A percentile compares a stretch with the other conserved stretches of the same genome.
phyloP scores from a whole-genome alignment of 2,113 vertebrate species.

The Neotoma lepida region DNA sequence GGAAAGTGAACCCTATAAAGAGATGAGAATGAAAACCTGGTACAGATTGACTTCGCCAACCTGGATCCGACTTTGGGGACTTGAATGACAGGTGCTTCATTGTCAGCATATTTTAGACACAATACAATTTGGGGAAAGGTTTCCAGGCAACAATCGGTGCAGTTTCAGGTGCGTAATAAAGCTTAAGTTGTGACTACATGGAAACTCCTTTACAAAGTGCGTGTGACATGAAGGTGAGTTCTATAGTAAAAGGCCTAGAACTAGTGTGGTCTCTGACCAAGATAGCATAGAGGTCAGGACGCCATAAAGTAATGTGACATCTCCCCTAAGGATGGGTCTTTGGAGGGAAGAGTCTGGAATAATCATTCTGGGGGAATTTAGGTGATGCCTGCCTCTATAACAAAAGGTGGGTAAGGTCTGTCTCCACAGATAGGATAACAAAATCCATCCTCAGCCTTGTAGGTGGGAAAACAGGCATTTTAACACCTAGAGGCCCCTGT shows the following conservation, averaged over 20 bases:
- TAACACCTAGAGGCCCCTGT: neutral
- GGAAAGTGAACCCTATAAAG: neutral
- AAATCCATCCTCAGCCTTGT: neutral
- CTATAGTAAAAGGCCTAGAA: too few species aligned
- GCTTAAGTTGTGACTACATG: too few species aligned
- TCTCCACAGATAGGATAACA: neutral
- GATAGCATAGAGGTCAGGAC: neutral
- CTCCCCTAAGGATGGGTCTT: neutral
- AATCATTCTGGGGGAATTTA: too few species aligned
- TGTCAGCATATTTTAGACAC: neutral
- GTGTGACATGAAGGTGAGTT: neutral
- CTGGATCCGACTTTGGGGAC: neutral
- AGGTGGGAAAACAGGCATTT: neutral
- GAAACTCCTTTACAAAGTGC: neutral
- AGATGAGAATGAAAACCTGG: neutral
- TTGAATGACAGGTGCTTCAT: neutral
- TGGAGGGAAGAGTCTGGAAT: too few species aligned
- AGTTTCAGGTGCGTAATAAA: neutral
- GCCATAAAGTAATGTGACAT: neutral
- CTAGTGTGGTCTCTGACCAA: neutral
- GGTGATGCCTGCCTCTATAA: too few species aligned
- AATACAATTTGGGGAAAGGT: neutral
- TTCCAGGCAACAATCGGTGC: neutral
- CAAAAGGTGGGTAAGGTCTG: neutral
- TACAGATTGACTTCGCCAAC: neutral